Conservation (phyloP, 1,140 invertebrate species). For the Vanessa atalanta region DNA sequence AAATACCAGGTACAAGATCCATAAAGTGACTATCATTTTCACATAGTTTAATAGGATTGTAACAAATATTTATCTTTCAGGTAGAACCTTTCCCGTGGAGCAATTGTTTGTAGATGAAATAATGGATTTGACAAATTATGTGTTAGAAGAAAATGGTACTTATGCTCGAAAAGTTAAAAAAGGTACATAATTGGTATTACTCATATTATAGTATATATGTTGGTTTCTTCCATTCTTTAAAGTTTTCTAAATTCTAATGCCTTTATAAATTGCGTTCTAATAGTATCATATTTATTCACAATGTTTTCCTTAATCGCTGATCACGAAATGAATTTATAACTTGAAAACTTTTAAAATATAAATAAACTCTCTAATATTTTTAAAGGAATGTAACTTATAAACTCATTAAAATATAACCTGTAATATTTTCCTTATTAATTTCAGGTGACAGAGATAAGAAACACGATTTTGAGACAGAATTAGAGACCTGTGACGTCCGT, state of each 20-base stretch:
- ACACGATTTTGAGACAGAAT: slow-evolving; percentile 80
- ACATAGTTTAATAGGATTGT: neutral
- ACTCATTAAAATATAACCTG: neutral
- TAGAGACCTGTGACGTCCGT: slow-evolving; percentile 83
- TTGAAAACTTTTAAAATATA: too few species aligned
- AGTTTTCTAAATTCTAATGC: too few species aligned
- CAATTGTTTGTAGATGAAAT: slow-evolving; percentile 90
- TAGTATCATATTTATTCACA: too few species aligned
- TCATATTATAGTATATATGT: neutral
- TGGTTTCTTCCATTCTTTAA: neutral
- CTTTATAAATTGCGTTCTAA: too few species aligned
- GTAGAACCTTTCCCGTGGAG: slow-evolving; percentile 89
- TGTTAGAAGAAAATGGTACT: slow-evolving; percentile 87
- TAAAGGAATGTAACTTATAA: too few species aligned
- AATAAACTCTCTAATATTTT: too few species aligned
- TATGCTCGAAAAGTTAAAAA: slow-evolving; percentile 85
- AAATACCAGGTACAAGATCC: slow-evolving; percentile 84
- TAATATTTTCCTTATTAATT: slow-evolving; percentile 18
- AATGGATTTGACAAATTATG: slow-evolving; percentile 85
- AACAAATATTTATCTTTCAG: slow-evolving; percentile 47
- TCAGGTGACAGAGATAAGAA: slow-evolving; percentile 74
- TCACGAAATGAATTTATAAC: too few species aligned
- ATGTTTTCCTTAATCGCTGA: too few species aligned
- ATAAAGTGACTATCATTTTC: neutral
- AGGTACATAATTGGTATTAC: slow-evolving; percentile 46